A percentile compares a stretch with the other conserved stretches of the same genome.
Evolutionary conservation across 2,888 invertebrate species (phyloP).

Genomic region (Pseudococcus jackbeardsleyi): DNA sequence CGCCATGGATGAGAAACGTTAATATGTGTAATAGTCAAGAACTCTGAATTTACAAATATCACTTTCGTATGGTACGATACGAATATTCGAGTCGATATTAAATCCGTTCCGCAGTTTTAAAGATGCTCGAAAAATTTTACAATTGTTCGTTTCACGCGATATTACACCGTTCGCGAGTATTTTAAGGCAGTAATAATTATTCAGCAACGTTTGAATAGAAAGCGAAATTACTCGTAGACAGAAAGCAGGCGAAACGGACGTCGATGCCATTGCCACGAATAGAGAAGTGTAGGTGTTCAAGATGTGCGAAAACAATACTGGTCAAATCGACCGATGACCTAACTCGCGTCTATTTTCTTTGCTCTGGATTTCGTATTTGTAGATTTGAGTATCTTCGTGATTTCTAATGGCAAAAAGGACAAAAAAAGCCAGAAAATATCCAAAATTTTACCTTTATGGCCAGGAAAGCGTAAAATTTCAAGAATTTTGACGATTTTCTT

Average conservation of each 20-base stretch:
- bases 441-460: too few relatives aligned
- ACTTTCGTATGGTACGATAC: not conserved
- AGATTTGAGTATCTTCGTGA: not conserved
- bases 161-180: not conserved
- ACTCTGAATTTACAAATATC: not conserved
- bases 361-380: not conserved
- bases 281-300: not conserved
- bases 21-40: not conserved
- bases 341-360: not conserved
- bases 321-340: not conserved
- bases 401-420: too few relatives aligned
- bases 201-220: slow-evolving; percentile 19
- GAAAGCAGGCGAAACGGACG: not conserved
- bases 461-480: too few relatives aligned
- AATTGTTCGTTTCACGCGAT: slow-evolving; percentile 10
- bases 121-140: slow-evolving; percentile 8
- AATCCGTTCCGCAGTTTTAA: slow-evolving; percentile 12
- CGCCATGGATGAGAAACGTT: not conserved
- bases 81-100: slow-evolving; percentile 3
- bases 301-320: not conserved
- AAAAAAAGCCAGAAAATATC: too few relatives aligned
- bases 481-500: too few relatives aligned
- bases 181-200: not conserved
- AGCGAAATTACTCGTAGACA: not conserved
- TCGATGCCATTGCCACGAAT: not conserved